Base-by-base conservation (phyloP, 2,113 vertebrate genomes). In the Osmerus mordax region DNA sequence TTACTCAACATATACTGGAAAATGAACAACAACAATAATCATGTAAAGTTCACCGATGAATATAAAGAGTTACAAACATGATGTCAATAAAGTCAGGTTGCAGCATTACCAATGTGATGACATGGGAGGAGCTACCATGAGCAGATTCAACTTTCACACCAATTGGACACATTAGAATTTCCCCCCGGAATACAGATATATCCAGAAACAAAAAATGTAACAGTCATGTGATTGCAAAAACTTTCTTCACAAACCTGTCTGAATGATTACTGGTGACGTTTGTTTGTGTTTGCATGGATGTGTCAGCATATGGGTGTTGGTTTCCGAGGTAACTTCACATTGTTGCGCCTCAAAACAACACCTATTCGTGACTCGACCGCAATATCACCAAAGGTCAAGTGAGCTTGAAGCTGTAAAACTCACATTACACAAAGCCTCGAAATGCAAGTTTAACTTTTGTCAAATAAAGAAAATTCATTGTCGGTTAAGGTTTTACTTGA, bases 321-420 rank as follows among this genome's bases (percentile, higher is more conserved):
- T 32, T 2, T 54, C 3, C 1, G 64, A 83, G 69, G 76, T 84
- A 79, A 71, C 52, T 67, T 2, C 52, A 1, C 36, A 58, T 75
- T 11, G 28, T 59, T 71, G 60, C 52, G 65, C 21, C 18, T 29
- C 15, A 75, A 60, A 65, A 41, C 51, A 66, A 51, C 47, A 62
- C 53, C 28, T 8, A 6, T 29, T 60, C 59, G 11, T 66, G 56
- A 69, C 23, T 70, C 25, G 6, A 4, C 62, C n/a, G 67, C 15
- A 59, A 32, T 12, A 53, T 76, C 32, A 3, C 47, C 28, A 54
- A 8, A 51, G 21, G 47, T 3, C 61, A 28, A 63, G 14, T 16
- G 25, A 32, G 28, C 61, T 67, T 47, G 41, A 11, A 47, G 41
- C 41, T 47, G 9, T 47, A 11, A 9, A 47, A 47, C 41, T 2